Base-by-base conservation (phyloP, 2,888 invertebrate species). In the Phytoseiulus persimilis region DNA sequence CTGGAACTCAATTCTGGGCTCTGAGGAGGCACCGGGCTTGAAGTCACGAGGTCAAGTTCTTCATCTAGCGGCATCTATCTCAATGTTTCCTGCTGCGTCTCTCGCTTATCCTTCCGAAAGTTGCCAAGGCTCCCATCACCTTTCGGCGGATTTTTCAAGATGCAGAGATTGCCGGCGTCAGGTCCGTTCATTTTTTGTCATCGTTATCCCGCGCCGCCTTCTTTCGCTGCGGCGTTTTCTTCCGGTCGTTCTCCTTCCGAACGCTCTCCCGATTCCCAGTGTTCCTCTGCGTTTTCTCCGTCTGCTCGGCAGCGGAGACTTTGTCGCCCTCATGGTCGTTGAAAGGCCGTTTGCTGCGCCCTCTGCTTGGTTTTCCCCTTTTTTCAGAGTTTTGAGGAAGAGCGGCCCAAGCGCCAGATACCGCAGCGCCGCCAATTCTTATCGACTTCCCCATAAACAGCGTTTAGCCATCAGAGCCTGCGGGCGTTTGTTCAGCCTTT, bases 401-500 rank as follows among this genome's bases (percentile, higher is more conserved):
- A 6, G 65, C 5, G 65, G 18, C 65, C 2, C 65, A 23, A 65
- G 65, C 65, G 28, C 23, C 65, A 65, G 65, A 65, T 65, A 65
- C 65, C 65, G 18, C 65, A 65, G 65, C 65, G 65, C 28, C 65
- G 65, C 65, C 65, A 28, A 65, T 65, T 65, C 65, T 65, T 65
- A 65, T 65, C 65, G 65, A 65, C 65, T 65, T 65, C 65, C 65
- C 65, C 65, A 65, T 65, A 65, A 65, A 65, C 65, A 65, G 65
- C 18, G 65, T 65, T 65, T 65, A 65, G 65, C 65, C 65, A 23
- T 65, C 65, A 28, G 1, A 2, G 65, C 65, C 65, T 23, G 65
- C 65, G 65, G 65, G 65, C 65, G 65, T 65, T 65, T 65, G 65
- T 65, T 65, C 65, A 65, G 65, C 65, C 65, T 65, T 65, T 65